phyloP scores from a whole-genome alignment of 2,888 invertebrate species.

The Eurois occulta region DNA sequence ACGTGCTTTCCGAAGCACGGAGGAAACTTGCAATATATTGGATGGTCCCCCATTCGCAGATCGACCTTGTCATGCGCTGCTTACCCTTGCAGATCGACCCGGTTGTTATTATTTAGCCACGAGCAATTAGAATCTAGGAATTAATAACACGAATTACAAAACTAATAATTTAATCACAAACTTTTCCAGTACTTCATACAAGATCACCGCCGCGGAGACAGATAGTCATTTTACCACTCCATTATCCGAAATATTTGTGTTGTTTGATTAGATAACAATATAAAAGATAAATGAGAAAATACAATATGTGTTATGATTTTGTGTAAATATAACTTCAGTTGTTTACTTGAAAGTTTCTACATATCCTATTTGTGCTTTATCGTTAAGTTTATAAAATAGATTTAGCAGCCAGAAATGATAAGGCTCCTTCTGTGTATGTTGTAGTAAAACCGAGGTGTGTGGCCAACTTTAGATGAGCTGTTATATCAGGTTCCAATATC shows the following conservation, averaged over 20 bases:
- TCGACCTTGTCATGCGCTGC: too few relatives aligned
- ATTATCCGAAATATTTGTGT: too few relatives aligned
- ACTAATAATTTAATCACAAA: neutral
- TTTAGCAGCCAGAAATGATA: conserved; percentile 73
- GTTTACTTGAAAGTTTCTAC: neutral
- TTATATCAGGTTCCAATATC: conserved; percentile 65
- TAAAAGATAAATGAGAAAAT: neutral
- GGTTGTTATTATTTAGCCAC: too few relatives aligned
- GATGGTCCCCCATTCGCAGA: too few relatives aligned
- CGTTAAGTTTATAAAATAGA: conserved; percentile 70
- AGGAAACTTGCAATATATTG: too few relatives aligned
- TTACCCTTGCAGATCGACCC: too few relatives aligned
- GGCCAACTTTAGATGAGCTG: conserved; percentile 71
- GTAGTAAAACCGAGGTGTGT: conserved; percentile 71
- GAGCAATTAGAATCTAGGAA: neutral
- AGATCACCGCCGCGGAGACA: too few relatives aligned
- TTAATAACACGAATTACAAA: neutral
- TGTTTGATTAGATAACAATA: neutral
- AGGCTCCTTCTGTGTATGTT: conserved; percentile 67
- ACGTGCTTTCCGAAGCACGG: too few relatives aligned
- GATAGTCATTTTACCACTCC: too few relatives aligned
- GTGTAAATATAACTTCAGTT: neutral
- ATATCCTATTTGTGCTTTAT: conserved; percentile 47
- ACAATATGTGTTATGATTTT: neutral
- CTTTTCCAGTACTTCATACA: neutral